A percentile compares a stretch with the other conserved stretches of the same genome.
Conservation (phyloP, 2,113 vertebrate genomes). For the Psittacula cyanocephala region DNA sequence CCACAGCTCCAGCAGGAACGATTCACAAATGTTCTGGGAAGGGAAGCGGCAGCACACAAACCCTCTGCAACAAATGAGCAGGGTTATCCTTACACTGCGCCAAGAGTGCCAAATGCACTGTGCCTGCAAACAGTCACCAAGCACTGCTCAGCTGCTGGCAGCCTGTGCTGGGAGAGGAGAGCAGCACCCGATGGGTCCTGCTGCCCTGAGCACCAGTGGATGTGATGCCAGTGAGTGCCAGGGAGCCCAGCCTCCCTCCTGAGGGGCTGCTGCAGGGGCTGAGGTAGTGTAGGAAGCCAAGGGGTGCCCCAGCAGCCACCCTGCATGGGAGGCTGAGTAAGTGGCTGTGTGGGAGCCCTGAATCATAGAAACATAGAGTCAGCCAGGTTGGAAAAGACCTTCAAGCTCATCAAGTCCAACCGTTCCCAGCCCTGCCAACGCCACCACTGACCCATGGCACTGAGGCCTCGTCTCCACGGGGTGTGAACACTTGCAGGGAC, state of each 20-base stretch:
- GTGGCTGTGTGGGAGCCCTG: not conserved
- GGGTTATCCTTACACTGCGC: not conserved
- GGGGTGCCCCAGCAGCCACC: not conserved
- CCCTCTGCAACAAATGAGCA: not conserved
- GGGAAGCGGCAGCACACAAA: not conserved
- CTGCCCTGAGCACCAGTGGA: not conserved
- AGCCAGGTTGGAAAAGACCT: not conserved
- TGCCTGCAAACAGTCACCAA: not conserved
- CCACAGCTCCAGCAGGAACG: not conserved
- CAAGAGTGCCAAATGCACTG: not conserved
- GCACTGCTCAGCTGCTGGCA: constrained; percentile 14
- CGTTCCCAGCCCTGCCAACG: not conserved
- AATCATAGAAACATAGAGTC: not conserved
- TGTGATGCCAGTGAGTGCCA: rapidly evolving
- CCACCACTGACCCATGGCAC: not conserved
- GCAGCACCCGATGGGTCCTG: not conserved
- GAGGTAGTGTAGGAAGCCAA: not conserved
- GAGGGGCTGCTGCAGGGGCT: not conserved
- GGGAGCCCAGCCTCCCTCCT: not conserved
- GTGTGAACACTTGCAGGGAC: no score
- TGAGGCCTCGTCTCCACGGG: not conserved
- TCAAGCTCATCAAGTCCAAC: not conserved
- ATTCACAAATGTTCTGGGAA: not conserved
- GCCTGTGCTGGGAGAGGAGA: not conserved
- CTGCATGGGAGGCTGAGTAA: not conserved